These are phyloP conservation scores for Eira barbara DNA, from an alignment of 2,113 vertebrate species.

Conservation along the genomic window DNA sequence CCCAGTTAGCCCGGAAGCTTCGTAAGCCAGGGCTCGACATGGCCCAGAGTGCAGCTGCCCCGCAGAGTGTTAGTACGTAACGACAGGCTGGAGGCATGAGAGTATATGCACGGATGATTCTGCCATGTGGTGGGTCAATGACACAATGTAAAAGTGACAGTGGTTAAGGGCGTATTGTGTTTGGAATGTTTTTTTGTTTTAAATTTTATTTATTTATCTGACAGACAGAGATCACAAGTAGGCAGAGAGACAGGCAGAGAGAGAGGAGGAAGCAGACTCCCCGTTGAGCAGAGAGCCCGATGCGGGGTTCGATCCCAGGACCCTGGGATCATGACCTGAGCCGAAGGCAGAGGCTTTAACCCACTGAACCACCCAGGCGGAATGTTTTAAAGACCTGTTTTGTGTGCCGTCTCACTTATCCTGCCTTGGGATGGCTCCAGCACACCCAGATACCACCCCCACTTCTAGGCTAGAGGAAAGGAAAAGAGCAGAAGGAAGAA, in stretches of 20 bases:
- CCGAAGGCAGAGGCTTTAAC: too few species aligned
- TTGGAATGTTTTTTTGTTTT: background rate
- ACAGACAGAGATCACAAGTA: too few species aligned
- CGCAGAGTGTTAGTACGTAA: fast-evolving
- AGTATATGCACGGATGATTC: fast-evolving
- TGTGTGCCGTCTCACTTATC: fast-evolving
- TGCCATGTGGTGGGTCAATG: background rate
- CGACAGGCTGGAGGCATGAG: fast-evolving
- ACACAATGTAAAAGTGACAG: fast-evolving
- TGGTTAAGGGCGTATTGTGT: fast-evolving
- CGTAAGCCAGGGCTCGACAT: background rate
- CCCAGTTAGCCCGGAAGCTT: background rate
- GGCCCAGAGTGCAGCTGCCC: background rate
- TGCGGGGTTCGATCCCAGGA: too few species aligned
- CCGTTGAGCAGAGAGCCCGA: too few species aligned
- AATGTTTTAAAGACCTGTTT: background rate
- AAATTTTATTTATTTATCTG: too few species aligned
- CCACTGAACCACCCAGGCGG: too few species aligned
- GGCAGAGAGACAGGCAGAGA: too few species aligned
- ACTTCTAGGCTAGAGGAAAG: background rate
- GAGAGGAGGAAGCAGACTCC: too few species aligned
- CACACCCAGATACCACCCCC: background rate
- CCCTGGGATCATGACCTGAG: too few species aligned
- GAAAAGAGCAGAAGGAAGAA: background rate
- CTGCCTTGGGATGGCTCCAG: background rate